phyloP scores from a whole-genome alignment of 2,113 vertebrate genomes.

The Heteronetta atricapilla region DNA sequence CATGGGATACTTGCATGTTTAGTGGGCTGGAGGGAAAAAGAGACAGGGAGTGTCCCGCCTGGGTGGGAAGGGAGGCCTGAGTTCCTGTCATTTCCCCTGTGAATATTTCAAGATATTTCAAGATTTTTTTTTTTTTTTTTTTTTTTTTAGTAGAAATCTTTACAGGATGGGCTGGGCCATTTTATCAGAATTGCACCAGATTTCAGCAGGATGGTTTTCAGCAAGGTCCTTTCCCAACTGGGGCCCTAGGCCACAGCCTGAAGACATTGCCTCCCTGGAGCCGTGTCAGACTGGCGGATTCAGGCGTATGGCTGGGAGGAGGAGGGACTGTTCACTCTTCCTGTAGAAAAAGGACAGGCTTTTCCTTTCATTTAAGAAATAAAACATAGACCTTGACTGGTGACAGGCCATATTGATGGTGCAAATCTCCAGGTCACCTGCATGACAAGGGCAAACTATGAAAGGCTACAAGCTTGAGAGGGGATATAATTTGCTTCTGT shows the following conservation, averaged over 20 bases:
- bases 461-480: not conserved
- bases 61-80: not conserved
- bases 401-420: not conserved
- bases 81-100: constrained; percentile 38
- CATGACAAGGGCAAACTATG: not conserved
- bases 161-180: constrained; percentile 56
- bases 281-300: rapidly evolving
- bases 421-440: not conserved
- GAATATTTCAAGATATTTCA: constrained; percentile 46
- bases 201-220: not conserved
- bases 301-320: not conserved
- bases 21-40: not conserved
- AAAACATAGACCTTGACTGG: not conserved
- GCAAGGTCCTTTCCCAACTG: not conserved
- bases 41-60: not conserved
- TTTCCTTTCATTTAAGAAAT: not conserved
- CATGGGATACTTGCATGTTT: not conserved
- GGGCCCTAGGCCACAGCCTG: not conserved
- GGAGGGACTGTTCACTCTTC: not conserved
- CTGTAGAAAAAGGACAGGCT: not conserved
- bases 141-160: constrained; percentile 24
- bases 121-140: too few species aligned
- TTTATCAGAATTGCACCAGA: not conserved
- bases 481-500: not conserved
- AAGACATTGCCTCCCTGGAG: not conserved